Evolutionary conservation across 2,888 invertebrate species (phyloP), one percentile per base, ranked within the genome.

Genomic region (Drosophila peninsularis): DNA sequence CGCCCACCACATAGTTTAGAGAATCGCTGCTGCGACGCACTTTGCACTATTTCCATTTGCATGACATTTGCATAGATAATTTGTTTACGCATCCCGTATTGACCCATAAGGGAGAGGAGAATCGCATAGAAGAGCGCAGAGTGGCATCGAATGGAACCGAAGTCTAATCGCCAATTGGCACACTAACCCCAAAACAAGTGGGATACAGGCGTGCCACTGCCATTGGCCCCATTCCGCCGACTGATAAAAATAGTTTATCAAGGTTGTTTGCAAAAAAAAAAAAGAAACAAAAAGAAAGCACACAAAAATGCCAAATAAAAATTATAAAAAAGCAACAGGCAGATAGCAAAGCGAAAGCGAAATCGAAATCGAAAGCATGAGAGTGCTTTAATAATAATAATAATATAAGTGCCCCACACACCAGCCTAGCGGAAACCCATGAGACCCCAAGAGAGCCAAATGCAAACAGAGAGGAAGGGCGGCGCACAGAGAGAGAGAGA

Each of bases 171-270:
- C 84, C 84, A 89, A 88, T 81, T 84, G 84, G 88, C 84, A 84
- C 88, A 84, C 89, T 84, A 84, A 84, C 84, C 84, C 89, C 82
- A 89, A 83, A 21, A 42, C 57, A 75, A 68, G 62, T 63, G 76
- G 67, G 66, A 66, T 58, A 52, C 58, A 42, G 39, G 64, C 55
- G 10, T 39, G 44, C 71, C 19, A 47, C 61, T 88, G 82, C 82
- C 89, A 87, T 84, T 89, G 88, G 88, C 89, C 82, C 57, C 89
- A 80, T 86, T 88, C 61, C 57, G 41, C 68, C 72, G 63, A 57
- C 88, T 87, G 84, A 89, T 89, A 84, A 83, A 88, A 89, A 84
- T 89, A 84, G 84, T 84, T 84, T 86, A 88, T 82, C 89, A 84
- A 84, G 88, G 89, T 89, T 89, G 56, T 78, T 75, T 52, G 78